Evolutionary conservation across 2,888 invertebrate genomes (phyloP).

Genomic region (Camptogramma bilineatum): DNA sequence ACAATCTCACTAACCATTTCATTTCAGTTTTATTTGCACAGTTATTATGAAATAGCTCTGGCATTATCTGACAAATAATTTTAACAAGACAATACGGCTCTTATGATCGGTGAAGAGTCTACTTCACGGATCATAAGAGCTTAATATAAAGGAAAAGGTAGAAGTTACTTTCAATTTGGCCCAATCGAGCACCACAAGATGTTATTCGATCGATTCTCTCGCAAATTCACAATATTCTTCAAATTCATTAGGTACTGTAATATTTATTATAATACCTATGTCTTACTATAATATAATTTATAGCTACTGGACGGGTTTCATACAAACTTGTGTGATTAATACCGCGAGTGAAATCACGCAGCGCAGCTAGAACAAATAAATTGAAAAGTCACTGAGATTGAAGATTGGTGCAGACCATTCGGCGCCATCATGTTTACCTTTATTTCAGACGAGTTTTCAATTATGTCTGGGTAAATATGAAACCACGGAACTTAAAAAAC

Average conservation of each 20-base stretch:
- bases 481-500: background rate
- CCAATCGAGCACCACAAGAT: background rate
- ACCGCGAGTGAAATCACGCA: background rate
- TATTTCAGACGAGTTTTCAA: slow-evolving; percentile 10
- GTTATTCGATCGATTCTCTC: background rate
- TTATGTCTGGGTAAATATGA: slow-evolving; percentile 26
- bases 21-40: background rate
- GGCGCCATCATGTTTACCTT: slow-evolving; percentile 31
- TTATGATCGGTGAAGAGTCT: background rate
- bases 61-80: background rate
- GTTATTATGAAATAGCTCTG: background rate
- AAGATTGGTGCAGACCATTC: slow-evolving; percentile 17
- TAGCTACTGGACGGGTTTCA: too few relatives aligned
- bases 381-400: slow-evolving; percentile 19
- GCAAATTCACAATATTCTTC: background rate
- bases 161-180: background rate
- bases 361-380: slow-evolving; percentile 2
- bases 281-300: too few relatives aligned
- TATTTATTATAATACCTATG: too few relatives aligned
- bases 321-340: background rate
- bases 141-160: background rate
- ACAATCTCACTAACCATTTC: too few relatives aligned
- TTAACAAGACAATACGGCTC: background rate
- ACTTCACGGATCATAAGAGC: background rate
- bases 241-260: too few relatives aligned